A percentile compares a stretch with the other conserved stretches of the same genome.
phyloP scores from a whole-genome alignment of 1,140 invertebrate genomes.

The Drosophila guanche region DNA sequence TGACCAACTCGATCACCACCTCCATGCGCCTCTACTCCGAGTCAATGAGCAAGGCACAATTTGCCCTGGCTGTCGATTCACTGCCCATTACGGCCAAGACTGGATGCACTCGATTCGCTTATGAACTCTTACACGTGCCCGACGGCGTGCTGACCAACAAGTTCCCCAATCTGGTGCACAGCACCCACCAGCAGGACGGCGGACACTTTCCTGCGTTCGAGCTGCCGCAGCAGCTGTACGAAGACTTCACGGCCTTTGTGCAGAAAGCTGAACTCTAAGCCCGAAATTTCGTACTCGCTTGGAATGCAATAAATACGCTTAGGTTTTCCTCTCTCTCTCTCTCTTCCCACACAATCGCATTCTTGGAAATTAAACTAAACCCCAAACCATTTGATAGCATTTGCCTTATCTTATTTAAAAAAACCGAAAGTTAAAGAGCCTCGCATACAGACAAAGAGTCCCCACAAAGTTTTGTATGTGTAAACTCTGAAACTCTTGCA shows the following conservation, averaged over 20 bases:
- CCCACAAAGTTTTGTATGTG: not conserved
- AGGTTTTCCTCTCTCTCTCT: not conserved
- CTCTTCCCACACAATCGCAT: not conserved
- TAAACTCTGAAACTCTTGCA: not conserved
- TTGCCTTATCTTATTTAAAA: conserved; percentile 30
- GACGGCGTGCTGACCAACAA: conserved; percentile 86
- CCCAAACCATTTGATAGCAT: conserved; percentile 18
- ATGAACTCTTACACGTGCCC: conserved; percentile 87
- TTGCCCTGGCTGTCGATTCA: conserved; percentile 84
- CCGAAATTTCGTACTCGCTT: conserved; percentile 1
- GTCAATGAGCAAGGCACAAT: conserved; percentile 83
- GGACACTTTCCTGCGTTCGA: conserved; percentile 95
- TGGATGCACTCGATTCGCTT: conserved; percentile 87
- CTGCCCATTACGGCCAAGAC: conserved; percentile 86
- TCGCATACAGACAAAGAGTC: too few relatives aligned
- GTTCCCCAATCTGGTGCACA: conserved; percentile 87
- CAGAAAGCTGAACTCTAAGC: conserved; percentile 52
- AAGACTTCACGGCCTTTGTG: conserved; percentile 85
- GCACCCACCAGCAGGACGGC: conserved; percentile 86
- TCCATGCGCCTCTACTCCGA: conserved; percentile 91
- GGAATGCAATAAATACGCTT: conserved; percentile 11
- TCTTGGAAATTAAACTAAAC: conserved; percentile 12
- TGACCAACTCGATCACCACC: conserved; percentile 90
- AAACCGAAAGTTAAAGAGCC: conserved; percentile 26
- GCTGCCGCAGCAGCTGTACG: conserved; percentile 88